A percentile compares a stretch with the other conserved stretches of the same genome.
These are phyloP conservation scores for Sclerurus mexicanus DNA, from an alignment of 2,113 vertebrate genomes.

Conservation along the genomic window DNA sequence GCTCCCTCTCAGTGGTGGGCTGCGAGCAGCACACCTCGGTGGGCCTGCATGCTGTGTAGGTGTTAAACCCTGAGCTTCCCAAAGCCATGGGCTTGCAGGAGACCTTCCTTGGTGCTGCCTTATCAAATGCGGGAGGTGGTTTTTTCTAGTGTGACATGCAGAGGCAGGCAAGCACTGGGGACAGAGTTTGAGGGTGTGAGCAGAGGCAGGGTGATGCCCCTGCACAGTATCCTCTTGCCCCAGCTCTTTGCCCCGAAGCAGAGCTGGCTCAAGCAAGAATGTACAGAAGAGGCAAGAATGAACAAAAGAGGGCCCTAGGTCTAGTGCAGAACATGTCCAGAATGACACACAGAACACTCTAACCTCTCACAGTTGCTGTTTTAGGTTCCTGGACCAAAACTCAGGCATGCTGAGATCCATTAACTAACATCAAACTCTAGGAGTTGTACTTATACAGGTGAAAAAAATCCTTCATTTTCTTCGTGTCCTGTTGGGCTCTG, in stretches of 20 bases:
- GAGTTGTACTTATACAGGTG: neutral
- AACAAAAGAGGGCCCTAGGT: neutral
- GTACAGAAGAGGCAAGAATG: neutral
- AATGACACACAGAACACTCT: neutral
- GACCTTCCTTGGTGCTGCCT: neutral
- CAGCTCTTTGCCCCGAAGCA: neutral
- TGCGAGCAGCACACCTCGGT: neutral
- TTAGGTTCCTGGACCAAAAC: neutral
- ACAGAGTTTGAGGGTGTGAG: neutral
- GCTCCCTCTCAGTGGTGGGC: neutral
- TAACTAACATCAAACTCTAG: neutral
- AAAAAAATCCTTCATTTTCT: neutral
- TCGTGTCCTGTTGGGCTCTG: neutral
- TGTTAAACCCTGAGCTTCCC: neutral
- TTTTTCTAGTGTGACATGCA: neutral
- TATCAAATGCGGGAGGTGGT: neutral
- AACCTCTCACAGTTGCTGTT: neutral
- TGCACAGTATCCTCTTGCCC: neutral
- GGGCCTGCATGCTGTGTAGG: too few species aligned
- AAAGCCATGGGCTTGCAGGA: neutral
- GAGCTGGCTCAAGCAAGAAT: neutral
- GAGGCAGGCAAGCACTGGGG: fast-evolving
- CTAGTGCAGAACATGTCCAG: neutral
- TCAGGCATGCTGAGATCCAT: neutral
- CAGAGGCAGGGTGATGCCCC: fast-evolving